phyloP scores from a whole-genome alignment of 2,113 vertebrate species.

The Alaudala cheleensis region DNA sequence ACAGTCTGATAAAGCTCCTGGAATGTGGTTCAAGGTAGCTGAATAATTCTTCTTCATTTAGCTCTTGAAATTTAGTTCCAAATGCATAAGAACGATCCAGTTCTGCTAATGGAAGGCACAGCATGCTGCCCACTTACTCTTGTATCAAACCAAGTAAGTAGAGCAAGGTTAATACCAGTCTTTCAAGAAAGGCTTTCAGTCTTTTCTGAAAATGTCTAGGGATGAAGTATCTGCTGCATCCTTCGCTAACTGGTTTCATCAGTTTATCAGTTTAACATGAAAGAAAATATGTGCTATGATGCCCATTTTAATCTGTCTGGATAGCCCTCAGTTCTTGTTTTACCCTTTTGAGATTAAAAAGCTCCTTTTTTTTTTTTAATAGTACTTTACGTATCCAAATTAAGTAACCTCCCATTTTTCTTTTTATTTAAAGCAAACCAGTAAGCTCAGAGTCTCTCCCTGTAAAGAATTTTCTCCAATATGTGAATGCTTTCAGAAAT shows the following conservation, averaged over 20 bases:
- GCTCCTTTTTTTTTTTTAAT: neutral
- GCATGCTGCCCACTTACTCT: neutral
- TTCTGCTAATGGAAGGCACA: neutral
- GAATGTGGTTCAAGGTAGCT: neutral
- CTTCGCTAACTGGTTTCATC: neutral
- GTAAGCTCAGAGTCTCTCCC: neutral
- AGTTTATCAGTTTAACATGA: neutral
- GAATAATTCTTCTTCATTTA: neutral
- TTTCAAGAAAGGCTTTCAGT: neutral
- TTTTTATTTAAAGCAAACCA: neutral
- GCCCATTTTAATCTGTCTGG: neutral
- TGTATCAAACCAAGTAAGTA: neutral
- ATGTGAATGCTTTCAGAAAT: neutral
- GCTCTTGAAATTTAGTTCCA: neutral
- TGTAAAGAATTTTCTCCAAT: neutral
- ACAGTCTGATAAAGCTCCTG: neutral
- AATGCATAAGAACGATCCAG: neutral
- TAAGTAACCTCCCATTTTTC: neutral
- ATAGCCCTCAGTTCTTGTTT: neutral
- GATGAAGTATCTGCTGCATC: neutral
- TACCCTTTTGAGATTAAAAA: neutral
- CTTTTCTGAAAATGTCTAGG: neutral
- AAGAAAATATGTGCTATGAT: neutral
- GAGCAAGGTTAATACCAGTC: neutral
- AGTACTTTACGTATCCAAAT: neutral